These are phyloP conservation scores for Cheilosia soror DNA, from an alignment of 2,888 invertebrate species.

Conservation along the genomic window DNA sequence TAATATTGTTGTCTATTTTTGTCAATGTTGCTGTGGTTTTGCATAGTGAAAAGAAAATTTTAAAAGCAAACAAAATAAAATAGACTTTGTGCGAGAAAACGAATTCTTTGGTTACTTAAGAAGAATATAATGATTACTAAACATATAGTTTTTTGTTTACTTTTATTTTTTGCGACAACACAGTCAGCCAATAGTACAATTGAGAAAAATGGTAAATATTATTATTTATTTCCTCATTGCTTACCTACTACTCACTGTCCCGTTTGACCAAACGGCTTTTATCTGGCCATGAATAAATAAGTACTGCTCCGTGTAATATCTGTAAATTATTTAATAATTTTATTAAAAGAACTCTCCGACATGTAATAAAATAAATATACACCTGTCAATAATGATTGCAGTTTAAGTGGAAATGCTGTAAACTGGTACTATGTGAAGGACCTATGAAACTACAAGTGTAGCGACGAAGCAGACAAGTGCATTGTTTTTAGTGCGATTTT, in stretches of 20 bases:
- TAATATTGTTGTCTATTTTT: background rate
- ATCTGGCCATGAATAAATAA: conserved; percentile 32
- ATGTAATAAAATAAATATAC: conserved; percentile 11
- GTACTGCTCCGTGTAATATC: background rate
- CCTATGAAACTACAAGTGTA: conserved; percentile 17
- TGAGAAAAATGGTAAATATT: conserved; percentile 61
- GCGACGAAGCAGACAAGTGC: background rate
- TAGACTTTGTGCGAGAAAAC: background rate
- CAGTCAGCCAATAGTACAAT: conserved; percentile 29
- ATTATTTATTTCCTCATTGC: background rate
- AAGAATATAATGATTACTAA: conserved; percentile 32
- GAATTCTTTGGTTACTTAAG: background rate
- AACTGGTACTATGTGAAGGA: conserved; percentile 18
- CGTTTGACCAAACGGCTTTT: conserved; percentile 1
- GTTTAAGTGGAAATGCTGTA: conserved; percentile 22
- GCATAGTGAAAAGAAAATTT: background rate
- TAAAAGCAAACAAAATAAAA: background rate
- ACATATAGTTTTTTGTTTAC: conserved; percentile 30
- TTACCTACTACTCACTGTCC: conserved; percentile 1
- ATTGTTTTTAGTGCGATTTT: background rate
- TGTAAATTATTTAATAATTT: conserved; percentile 4
- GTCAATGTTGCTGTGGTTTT: conserved; percentile 1
- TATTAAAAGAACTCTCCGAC: conserved; percentile 18
- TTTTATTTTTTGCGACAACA: conserved; percentile 46
- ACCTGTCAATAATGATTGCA: conserved; percentile 13